phyloP scores from a whole-genome alignment of 2,888 invertebrate species.

The Callyntrura guangdongensis region DNA sequence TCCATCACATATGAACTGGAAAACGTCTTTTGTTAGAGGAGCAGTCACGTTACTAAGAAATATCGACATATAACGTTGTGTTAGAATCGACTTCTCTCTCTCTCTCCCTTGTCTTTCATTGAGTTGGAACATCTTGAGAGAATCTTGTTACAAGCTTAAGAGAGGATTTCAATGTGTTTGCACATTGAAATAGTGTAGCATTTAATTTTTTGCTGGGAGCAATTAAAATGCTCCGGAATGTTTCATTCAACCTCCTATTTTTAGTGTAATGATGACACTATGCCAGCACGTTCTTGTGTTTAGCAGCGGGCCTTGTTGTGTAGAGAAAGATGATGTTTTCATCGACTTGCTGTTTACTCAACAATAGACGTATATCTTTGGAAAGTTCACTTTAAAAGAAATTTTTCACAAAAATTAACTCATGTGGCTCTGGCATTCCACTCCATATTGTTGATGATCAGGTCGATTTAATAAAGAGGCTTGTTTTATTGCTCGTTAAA shows the following conservation, averaged over 20 bases:
- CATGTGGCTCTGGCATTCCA: background rate
- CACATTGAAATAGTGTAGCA: conserved; percentile 53
- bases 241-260: conserved; percentile 46
- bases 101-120: conserved; percentile 62
- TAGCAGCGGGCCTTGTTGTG: background rate
- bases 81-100: conserved; percentile 56
- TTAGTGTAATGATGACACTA: conserved; percentile 11
- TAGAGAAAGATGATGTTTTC: background rate
- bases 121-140: conserved; percentile 60
- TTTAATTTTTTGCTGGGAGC: conserved; percentile 58
- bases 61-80: background rate
- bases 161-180: conserved; percentile 53
- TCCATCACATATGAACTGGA: background rate
- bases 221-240: conserved; percentile 50
- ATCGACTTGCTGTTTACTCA: conserved; percentile 39
- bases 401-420: conserved; percentile 4
- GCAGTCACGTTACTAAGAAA: background rate
- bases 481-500: conserved; percentile 66
- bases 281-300: background rate
- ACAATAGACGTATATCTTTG: background rate
- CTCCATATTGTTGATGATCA: conserved; percentile 25
- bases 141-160: conserved; percentile 40
- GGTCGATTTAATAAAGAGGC: conserved; percentile 34
- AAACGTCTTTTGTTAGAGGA: background rate
- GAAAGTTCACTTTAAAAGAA: background rate